Conservation (phyloP, 2,888 invertebrate genomes). For the Acronicta psi region DNA sequence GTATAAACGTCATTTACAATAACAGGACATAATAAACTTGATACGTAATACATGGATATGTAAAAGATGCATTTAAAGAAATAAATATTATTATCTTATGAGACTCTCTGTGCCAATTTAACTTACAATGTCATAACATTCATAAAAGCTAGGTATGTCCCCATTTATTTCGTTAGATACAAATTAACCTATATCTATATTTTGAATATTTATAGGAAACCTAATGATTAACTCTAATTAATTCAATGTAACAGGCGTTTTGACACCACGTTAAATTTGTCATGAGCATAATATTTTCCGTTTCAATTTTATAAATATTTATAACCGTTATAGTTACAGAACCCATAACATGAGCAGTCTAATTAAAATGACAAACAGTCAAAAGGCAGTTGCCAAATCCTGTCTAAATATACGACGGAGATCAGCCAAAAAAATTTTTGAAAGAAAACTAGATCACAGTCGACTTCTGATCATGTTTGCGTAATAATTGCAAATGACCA, state of each 20-base stretch:
- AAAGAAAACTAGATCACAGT: slow-evolving; percentile 29
- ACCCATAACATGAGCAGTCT: not conserved
- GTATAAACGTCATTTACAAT: slow-evolving; percentile 12
- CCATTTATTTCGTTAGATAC: slow-evolving; percentile 4
- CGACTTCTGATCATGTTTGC: slow-evolving; percentile 43
- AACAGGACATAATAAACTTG: not conserved
- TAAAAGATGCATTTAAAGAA: too few relatives aligned
- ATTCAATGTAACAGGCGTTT: slow-evolving; percentile 15
- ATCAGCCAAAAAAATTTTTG: slow-evolving; percentile 10
- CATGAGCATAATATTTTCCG: slow-evolving; percentile 15
- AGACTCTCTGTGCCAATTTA: too few relatives aligned
- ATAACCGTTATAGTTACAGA: not conserved
- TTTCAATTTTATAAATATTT: slow-evolving; percentile 16
- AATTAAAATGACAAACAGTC: not conserved
- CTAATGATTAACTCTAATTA: slow-evolving; percentile 27
- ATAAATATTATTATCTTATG: too few relatives aligned
- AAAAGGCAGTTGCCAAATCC: slow-evolving; percentile 12
- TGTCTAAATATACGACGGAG: slow-evolving; percentile 1
- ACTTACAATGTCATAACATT: too few relatives aligned
- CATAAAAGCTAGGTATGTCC: too few relatives aligned
- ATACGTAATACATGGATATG: too few relatives aligned
- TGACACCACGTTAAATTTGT: slow-evolving; percentile 12
- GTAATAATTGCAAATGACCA: slow-evolving; percentile 46
- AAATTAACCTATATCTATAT: slow-evolving; percentile 25
- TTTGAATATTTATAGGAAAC: slow-evolving; percentile 31